Percentiles rank a stretch among this genome's conserved stretches.
phyloP scores from a whole-genome alignment of 2,113 vertebrate genomes.

The Bolborhynchus lineola region DNA sequence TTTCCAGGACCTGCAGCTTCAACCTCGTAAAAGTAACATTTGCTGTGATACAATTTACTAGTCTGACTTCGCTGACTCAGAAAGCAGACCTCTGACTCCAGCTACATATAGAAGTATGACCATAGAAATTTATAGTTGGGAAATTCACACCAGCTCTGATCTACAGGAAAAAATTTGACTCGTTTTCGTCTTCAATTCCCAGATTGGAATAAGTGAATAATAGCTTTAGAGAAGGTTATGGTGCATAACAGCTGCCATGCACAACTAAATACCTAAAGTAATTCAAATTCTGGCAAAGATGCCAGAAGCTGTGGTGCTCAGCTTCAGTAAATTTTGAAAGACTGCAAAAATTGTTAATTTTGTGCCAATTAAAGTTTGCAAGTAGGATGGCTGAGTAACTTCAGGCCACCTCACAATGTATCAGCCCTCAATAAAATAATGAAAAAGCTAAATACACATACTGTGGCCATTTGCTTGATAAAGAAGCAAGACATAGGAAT shows the following conservation, averaged over 20 bases:
- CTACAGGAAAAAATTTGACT: not conserved
- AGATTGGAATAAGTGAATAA: not conserved
- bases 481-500: not conserved
- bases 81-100: not conserved
- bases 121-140: not conserved
- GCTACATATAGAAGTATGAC: not conserved
- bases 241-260: not conserved
- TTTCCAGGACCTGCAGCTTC: not conserved
- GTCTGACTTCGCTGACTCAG: not conserved
- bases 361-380: not conserved
- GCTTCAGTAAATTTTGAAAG: not conserved
- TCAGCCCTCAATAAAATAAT: not conserved
- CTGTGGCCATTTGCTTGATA: not conserved
- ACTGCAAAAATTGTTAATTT: not conserved
- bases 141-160: not conserved
- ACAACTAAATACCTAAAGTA: not conserved
- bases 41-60: not conserved
- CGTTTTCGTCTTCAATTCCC: not conserved
- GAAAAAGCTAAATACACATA: not conserved
- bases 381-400: not conserved
- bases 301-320: not conserved
- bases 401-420: not conserved
- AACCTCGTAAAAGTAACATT: not conserved
- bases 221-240: not conserved
- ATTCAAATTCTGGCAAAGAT: not conserved